These are phyloP conservation scores for Steatocranus sp. DNA, from an alignment of 2,797 vertebrate genomes.

Conservation along the genomic window DNA sequence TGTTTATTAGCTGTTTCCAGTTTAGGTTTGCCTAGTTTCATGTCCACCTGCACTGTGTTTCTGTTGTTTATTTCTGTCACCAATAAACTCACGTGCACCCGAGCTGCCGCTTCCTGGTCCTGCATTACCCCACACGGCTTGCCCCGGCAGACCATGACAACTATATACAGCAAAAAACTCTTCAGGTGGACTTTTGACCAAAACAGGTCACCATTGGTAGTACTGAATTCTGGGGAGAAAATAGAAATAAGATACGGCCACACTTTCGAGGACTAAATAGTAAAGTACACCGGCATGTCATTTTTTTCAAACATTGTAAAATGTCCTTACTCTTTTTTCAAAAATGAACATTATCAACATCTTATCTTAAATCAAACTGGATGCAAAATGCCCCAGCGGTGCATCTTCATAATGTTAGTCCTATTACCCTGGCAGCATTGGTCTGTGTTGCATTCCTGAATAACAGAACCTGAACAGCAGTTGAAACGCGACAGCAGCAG, in stretches of 20 bases:
- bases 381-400: background rate
- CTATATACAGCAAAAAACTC: background rate
- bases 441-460: background rate
- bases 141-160: too few relatives aligned
- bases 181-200: background rate
- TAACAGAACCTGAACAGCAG: background rate
- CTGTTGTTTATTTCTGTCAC: too few relatives aligned
- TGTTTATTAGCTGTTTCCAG: too few relatives aligned
- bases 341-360: background rate
- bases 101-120: too few relatives aligned
- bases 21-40: too few relatives aligned
- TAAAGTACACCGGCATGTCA: background rate
- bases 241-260: background rate
- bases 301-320: background rate
- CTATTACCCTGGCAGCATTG: background rate
- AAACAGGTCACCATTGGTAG: background rate
- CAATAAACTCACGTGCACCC: too few relatives aligned
- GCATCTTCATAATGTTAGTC: background rate
- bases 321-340: background rate
- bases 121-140: too few relatives aligned
- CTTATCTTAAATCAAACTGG: background rate
- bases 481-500: background rate
- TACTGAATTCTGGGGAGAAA: background rate
- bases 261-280: background rate
- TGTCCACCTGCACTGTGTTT: too few relatives aligned